Conservation (phyloP, 1,140 invertebrate species). For the Plodia interpunctella region DNA sequence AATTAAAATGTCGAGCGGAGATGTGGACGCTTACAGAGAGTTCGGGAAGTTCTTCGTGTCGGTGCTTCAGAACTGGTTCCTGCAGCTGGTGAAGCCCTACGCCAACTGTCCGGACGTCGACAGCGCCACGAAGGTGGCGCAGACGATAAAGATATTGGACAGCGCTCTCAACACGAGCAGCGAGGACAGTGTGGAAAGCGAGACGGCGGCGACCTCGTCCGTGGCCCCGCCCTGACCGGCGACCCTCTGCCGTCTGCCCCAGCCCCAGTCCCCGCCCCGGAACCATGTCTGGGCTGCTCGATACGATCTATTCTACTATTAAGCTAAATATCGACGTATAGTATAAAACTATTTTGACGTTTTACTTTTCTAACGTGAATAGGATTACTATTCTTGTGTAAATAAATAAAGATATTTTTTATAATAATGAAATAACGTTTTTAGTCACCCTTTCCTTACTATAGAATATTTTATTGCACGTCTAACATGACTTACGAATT, state of each 20-base stretch:
- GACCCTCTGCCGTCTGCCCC: neutral
- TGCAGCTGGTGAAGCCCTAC: conserved; percentile 26
- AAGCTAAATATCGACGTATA: conserved; percentile 1
- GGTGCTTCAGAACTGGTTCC: conserved; percentile 37
- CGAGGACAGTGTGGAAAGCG: neutral
- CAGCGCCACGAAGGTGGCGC: conserved; percentile 17
- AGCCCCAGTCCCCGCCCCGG: neutral
- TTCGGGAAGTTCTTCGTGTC: conserved; percentile 48
- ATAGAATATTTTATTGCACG: neutral
- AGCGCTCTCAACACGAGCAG: neutral
- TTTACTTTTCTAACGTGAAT: neutral
- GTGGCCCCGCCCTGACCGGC: neutral
- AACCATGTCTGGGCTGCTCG: neutral
- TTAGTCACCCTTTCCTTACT: neutral
- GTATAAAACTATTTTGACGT: neutral
- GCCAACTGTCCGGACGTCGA: conserved; percentile 7
- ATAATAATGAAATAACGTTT: neutral
- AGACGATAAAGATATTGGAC: conserved; percentile 6
- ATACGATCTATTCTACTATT: conserved; percentile 2
- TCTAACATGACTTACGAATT: too few species aligned
- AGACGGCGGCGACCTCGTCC: neutral
- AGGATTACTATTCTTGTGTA: conserved; percentile 1
- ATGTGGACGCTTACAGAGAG: conserved; percentile 31
- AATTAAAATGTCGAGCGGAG: conserved; percentile 30
- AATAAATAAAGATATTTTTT: conserved; percentile 6